These are phyloP conservation scores for Spatulosminthurus flaviceps DNA, from an alignment of 2,888 invertebrate species.

Conservation along the genomic window DNA sequence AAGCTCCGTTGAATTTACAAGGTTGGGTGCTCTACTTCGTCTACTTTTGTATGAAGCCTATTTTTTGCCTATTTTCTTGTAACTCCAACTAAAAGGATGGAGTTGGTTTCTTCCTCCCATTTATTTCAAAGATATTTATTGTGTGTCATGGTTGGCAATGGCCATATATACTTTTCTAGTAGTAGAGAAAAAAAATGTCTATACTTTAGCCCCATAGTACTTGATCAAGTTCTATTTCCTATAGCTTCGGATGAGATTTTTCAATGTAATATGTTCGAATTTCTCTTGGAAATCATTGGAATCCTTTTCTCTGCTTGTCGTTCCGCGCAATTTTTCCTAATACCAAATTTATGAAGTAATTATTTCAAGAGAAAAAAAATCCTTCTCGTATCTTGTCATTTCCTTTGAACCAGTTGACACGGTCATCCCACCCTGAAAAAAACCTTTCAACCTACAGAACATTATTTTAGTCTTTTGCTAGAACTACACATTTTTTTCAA, in stretches of 20 bases:
- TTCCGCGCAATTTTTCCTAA: conserved; percentile 14
- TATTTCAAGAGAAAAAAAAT: background rate
- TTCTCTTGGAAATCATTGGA: conserved; percentile 26
- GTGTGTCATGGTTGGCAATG: conserved; percentile 36
- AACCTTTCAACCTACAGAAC: too few relatives aligned
- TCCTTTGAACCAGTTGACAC: background rate
- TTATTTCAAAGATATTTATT: conserved; percentile 47
- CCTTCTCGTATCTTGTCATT: background rate
- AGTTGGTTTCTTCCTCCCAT: conserved; percentile 48
- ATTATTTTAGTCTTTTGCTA: too few relatives aligned
- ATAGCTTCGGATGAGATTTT: conserved; percentile 1
- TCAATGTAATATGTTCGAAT: conserved; percentile 26
- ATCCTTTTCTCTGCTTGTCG: conserved; percentile 12
- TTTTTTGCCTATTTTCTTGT: conserved; percentile 42
- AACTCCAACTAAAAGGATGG: conserved; percentile 37
- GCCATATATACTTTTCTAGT: background rate
- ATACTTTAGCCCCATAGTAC: background rate
- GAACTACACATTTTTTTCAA: too few relatives aligned
- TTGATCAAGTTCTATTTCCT: too few relatives aligned
- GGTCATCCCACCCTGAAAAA: too few relatives aligned
- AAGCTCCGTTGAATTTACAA: conserved; percentile 49
- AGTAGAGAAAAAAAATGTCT: background rate
- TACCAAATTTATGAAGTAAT: conserved; percentile 27
- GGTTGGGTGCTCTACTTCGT: conserved; percentile 54
- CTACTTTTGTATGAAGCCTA: conserved; percentile 51